Conservation (phyloP, 1,140 invertebrate genomes). For the Drosophila melanica region DNA sequence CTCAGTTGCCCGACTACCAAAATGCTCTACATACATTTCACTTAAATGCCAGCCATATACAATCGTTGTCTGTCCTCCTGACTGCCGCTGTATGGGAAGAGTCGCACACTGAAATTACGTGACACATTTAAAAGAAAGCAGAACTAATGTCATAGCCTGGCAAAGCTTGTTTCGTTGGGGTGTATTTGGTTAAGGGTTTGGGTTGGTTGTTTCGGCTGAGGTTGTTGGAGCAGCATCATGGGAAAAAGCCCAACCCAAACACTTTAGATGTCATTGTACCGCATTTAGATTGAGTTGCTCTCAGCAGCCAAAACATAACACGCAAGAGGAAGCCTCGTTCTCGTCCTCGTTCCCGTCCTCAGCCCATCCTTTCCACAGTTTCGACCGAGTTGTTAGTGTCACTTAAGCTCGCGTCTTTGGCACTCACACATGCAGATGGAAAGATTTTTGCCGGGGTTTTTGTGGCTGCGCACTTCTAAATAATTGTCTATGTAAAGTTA, state of each 20-base stretch:
- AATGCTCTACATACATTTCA: constrained; percentile 75
- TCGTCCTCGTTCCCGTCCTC: constrained; percentile 5
- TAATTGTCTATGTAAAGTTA: constrained; percentile 80
- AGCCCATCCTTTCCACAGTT: neutral
- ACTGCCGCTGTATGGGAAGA: constrained; percentile 17
- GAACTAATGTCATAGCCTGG: constrained; percentile 73
- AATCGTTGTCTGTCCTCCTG: constrained; percentile 51
- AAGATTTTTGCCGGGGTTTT: constrained; percentile 31
- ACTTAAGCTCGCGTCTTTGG: constrained; percentile 77
- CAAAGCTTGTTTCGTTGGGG: constrained; percentile 17
- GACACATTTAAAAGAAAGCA: constrained; percentile 81
- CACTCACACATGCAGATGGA: constrained; percentile 68
- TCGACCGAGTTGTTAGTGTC: constrained; percentile 68
- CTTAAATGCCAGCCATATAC: constrained; percentile 78
- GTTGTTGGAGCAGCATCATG: constrained; percentile 37
- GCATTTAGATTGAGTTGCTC: constrained; percentile 82
- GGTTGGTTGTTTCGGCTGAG: neutral
- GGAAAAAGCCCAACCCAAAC: constrained; percentile 68
- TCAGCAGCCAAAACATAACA: constrained; percentile 79
- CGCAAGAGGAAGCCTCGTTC: constrained; percentile 32
- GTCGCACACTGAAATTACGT: constrained; percentile 68
- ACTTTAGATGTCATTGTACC: constrained; percentile 82
- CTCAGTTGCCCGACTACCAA: constrained; percentile 47
- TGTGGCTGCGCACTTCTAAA: constrained; percentile 70
- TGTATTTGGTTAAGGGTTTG: neutral